Evolutionary conservation across 2,797 vertebrate species (phyloP).

Genomic region (Peromyscus eremicus): DNA sequence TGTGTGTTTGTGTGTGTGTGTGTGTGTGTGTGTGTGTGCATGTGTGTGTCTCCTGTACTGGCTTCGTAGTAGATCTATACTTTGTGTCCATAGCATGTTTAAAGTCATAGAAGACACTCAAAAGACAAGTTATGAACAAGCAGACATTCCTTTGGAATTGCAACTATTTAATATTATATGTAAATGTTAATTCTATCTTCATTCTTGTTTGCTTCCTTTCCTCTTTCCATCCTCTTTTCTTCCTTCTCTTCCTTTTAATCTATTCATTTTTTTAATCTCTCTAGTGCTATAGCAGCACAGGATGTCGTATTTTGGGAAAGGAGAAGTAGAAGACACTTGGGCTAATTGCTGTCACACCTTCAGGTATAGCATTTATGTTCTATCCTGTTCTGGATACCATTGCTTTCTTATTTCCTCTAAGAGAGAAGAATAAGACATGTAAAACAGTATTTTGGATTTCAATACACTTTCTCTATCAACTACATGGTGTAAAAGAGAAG

Average conservation of each 20-base stretch:
- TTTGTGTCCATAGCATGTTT: not conserved
- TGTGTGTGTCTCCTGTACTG: no score
- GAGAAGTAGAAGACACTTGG: not conserved
- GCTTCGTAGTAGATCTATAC: not conserved
- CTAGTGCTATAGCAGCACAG: not conserved
- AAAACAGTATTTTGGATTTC: not conserved
- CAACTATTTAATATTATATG: not conserved
- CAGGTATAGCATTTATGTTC: not conserved
- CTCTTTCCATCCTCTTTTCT: not conserved
- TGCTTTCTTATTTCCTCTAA: not conserved
- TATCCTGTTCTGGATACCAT: not conserved
- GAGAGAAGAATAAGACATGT: not conserved
- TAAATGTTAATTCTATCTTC: not conserved
- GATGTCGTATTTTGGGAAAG: not conserved
- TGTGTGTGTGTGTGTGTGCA: not conserved
- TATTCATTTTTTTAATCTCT: not conserved
- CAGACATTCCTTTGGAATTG: not conserved
- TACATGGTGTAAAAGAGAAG: not conserved
- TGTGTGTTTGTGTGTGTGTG: not conserved
- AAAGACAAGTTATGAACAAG: not conserved
- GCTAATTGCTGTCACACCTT: accelerated
- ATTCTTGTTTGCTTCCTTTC: not conserved
- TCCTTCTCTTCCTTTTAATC: not conserved
- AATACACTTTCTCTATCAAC: not conserved
- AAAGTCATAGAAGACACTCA: not conserved